These are phyloP conservation scores for Papilio demoleus DNA, from an alignment of 2,888 invertebrate species.

Conservation along the genomic window DNA sequence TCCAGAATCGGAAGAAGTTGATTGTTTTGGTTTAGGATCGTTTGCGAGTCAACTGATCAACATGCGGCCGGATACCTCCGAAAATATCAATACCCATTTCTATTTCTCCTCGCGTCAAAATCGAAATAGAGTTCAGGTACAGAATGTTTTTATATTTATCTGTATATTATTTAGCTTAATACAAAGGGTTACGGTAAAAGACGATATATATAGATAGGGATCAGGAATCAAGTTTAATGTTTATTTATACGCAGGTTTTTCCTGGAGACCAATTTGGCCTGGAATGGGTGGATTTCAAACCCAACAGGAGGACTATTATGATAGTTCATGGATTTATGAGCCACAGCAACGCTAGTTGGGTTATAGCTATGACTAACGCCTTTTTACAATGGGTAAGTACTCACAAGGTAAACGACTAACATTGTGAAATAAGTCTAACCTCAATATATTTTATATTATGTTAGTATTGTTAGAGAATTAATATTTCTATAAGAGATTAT, in stretches of 20 bases:
- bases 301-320: slow-evolving; percentile 79
- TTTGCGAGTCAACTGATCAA: slow-evolving; percentile 67
- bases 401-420: not conserved
- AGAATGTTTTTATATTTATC: not conserved
- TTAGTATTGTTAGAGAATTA: too few relatives aligned
- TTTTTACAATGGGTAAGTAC: not conserved
- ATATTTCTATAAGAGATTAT: too few relatives aligned
- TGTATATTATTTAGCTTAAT: too few relatives aligned
- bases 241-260: slow-evolving; percentile 60
- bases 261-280: slow-evolving; percentile 80
- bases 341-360: slow-evolving; percentile 83
- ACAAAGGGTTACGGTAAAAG: too few relatives aligned
- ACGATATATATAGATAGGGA: too few relatives aligned
- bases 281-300: slow-evolving; percentile 83
- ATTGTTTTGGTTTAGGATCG: slow-evolving; percentile 81
- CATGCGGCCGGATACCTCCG: slow-evolving; percentile 68
- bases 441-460: too few relatives aligned
- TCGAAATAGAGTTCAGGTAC: slow-evolving; percentile 71
- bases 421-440: too few relatives aligned
- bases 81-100: slow-evolving; percentile 77
- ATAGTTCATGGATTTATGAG: slow-evolving; percentile 87
- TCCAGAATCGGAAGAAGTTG: slow-evolving; percentile 59
- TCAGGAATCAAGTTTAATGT: too few relatives aligned
- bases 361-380: slow-evolving; percentile 71
- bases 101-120: slow-evolving; percentile 73